These are phyloP conservation scores for Zosterops japonicus DNA, from an alignment of 2,113 vertebrate species.

Conservation along the genomic window DNA sequence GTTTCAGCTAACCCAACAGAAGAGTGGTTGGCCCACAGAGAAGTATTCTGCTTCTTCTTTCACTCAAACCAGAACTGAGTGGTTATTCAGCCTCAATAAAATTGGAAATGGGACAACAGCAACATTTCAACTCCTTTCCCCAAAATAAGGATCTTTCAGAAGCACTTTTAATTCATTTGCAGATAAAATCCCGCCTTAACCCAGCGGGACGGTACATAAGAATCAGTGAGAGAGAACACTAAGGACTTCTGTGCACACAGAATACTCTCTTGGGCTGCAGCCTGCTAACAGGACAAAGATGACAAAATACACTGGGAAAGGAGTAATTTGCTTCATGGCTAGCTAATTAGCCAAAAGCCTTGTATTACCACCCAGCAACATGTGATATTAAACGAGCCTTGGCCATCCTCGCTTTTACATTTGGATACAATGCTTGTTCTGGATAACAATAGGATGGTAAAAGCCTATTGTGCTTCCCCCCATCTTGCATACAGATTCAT, in stretches of 20 bases:
- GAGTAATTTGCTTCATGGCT: not conserved
- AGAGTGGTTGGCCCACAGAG: not conserved
- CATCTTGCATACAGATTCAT: not conserved
- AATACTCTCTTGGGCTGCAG: not conserved
- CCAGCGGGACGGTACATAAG: not conserved
- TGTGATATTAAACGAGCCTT: not conserved
- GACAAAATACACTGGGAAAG: not conserved
- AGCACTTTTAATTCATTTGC: conserved; percentile 17
- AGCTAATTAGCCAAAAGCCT: not conserved
- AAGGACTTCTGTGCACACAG: not conserved
- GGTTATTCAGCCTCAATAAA: conserved; percentile 2
- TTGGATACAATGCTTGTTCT: not conserved
- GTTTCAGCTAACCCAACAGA: not conserved
- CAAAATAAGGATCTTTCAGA: conserved; percentile 10
- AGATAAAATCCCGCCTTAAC: conserved; percentile 28
- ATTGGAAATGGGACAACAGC: conserved; percentile 12
- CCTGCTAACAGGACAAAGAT: not conserved
- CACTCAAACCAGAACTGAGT: not conserved
- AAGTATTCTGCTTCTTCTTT: not conserved
- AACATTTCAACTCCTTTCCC: not conserved
- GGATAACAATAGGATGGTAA: not conserved
- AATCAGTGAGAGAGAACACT: not conserved
- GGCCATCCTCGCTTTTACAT: not conserved
- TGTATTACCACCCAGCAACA: not conserved
- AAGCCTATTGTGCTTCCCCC: not conserved